Base-by-base conservation (phyloP, 2,888 invertebrate genomes). In the Pachycephus smyrnensis region DNA sequence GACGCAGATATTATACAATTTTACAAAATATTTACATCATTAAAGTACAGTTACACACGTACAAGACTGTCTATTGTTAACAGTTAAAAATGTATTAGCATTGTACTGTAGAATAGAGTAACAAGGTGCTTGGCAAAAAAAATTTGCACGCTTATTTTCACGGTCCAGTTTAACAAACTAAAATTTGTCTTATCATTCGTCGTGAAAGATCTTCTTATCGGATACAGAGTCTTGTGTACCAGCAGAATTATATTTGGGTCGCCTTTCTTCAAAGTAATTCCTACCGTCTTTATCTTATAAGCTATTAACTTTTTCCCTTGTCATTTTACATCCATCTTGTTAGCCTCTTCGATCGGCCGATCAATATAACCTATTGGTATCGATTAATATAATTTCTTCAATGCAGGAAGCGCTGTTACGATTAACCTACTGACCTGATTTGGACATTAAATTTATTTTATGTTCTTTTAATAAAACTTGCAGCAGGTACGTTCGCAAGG, bases 351-450 rank as follows among this genome's bases (percentile, higher is more conserved):
- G 40, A 23, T 23, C 23, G 6, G 15, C 23, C 23, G 9, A 55
- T 55, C 40, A 2, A 55, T 55, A 55, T 1, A 23, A 23, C 40
- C 40, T 23, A 55, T 55, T 9, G 40, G 23, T 55, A 55, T 55
- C 23, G 40, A 55, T 55, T 1, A 55, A 55, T 55, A 55, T 55
- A 55, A 55, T 55, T 55, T 23, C 40, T 55, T 23, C 2, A 23
- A 23, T 23, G 23, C 6, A 55, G 40, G 40, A 55, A 55, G 40
- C 40, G 40, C 40, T 23, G 32, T 73, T 73, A 79, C 77, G 71
- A 75, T 77, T 80, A 80, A 77, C 80, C 80, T 76, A 80, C 79
- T 80, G 77, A 80, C 80, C 80, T 75, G 75, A 79, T 79, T 80
- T 75, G 71, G 73, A 75, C 31, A 4, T 55, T 23, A 55, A 55